A percentile compares a stretch with the other conserved stretches of the same genome.
Evolutionary conservation across 1,140 invertebrate genomes (phyloP).

Genomic region (Tetramorium simillimum): DNA sequence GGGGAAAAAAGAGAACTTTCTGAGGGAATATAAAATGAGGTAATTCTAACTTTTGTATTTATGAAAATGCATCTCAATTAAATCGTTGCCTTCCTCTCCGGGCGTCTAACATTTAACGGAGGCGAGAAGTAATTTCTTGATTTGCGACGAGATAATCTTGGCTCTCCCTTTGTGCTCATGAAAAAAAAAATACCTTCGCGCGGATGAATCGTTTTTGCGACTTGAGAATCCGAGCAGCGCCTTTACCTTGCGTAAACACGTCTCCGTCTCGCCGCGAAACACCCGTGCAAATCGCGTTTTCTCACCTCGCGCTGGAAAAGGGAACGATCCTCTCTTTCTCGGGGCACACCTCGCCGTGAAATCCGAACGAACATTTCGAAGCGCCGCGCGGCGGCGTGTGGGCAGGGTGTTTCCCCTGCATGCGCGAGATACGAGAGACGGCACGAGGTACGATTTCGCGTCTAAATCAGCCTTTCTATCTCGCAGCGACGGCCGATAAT

Average conservation of each 20-base stretch:
- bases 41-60: conserved; percentile 8
- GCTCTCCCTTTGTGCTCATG: background rate
- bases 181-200: background rate
- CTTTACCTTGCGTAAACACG: background rate
- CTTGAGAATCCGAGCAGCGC: background rate
- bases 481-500: conserved; percentile 60
- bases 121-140: background rate
- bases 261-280: background rate
- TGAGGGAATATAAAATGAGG: background rate
- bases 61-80: background rate
- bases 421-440: background rate
- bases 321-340: conserved; percentile 28
- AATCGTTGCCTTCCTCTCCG: background rate
- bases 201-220: background rate
- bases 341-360: conserved; percentile 41
- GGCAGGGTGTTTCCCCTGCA: conserved; percentile 37
- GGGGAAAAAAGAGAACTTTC: background rate
- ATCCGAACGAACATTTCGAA: conserved; percentile 27
- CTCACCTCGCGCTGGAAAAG: conserved; percentile 28
- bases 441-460: conserved; percentile 54
- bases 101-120: background rate
- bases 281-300: conserved; percentile 28
- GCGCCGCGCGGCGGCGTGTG: conserved; percentile 8
- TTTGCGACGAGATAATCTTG: background rate
- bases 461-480: conserved; percentile 72